Evolutionary conservation across 2,888 invertebrate genomes (phyloP), one percentile per base, ranked within the genome.

Genomic region (Brachylomia viminalis): DNA sequence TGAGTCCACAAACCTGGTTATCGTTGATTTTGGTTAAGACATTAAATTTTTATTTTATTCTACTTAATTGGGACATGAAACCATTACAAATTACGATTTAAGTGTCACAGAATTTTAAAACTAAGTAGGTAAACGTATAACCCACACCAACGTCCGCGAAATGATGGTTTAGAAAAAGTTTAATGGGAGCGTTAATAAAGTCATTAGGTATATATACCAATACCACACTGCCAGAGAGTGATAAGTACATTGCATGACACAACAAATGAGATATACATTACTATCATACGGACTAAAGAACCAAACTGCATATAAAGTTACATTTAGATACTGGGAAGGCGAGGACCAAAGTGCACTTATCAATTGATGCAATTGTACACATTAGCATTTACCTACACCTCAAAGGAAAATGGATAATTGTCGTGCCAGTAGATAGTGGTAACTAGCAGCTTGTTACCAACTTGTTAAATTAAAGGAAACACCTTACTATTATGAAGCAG

Each of bases 341-440:
- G 38, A 62, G 33, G 27, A 49, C 42, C 30, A 42, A 65, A 75
- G 1, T 42, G 17, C 13, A 56, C 80, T 68, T 68, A 61, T 68
- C 33, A 77, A 61, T 33, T 72, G 59, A 45, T 13, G 30, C 27
- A 69, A 69, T 72, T 71, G 56, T 62, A 38, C 27, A 45, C 38
- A 75, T 83, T 73, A 58, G 49, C 64, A 73, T 83, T 27, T 5
- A 56, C n/a, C n/a, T n/a, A n/a, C 15, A 6, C 5, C n/a, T 61
- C 54, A 75, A 71, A 75, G 72, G 54, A 47, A 69, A 83, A 61
- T 70, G 47, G 49, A 64, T 52, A 33, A 61, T 61, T 72, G 54
- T 54, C 54, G 13, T 42, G n/a, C 45, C 56, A 33, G 54, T 17
- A 59, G 58, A 47, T 33, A 23, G 15, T 11, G 23, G 52, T 65